Evolutionary conservation across 2,113 vertebrate species (phyloP), one percentile per base, ranked within the genome.

Genomic region (Rhea americana): DNA sequence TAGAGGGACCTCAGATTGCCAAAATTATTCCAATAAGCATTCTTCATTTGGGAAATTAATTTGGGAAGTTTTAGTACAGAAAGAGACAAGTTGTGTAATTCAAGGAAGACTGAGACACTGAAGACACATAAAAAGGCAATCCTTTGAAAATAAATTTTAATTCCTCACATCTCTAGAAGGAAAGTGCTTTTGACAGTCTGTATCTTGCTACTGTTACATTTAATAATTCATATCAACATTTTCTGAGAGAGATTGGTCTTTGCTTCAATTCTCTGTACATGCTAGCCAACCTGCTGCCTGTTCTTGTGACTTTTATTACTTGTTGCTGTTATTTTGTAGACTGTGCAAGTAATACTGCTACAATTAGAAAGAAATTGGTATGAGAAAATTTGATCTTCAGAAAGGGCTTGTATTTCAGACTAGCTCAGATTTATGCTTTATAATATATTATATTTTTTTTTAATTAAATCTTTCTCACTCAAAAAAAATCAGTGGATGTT

Each of bases 211-310:
- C n/a, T 56, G 35, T 91, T 97, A 87, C 79, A 93, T 96, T 97
- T 97, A 96, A 97, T 97, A 96, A 97, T 96, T 93, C 82, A 95
- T 92, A 97, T 83, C 8, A 88, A 95, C 91, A 87, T 96, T 95
- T 95, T 94, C 68, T 82, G 85, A 88, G 87, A 73, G 86, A 96
- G 19, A 87, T 9, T 35, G 11, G 51, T 73, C 56, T 26, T 67
- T 65, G 47, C 41, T 93, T 95, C 82, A 58, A 74, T 93, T 93
- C 55, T 91, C n/a, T 58, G 20, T 94, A 84, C 37, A 95, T 72
- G 37, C 63, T 74, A 90, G 50, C 28, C 32, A 89, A 90, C 71
- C 35, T 91, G 47, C 78, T 89, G 62, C 63, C 81, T 73, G 11
- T 55, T 90, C 66, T 82, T 63, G 45, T 19, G 50, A 87, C 14